Evolutionary conservation across 2,888 invertebrate genomes (phyloP).

Genomic region (Carcina quercana): DNA sequence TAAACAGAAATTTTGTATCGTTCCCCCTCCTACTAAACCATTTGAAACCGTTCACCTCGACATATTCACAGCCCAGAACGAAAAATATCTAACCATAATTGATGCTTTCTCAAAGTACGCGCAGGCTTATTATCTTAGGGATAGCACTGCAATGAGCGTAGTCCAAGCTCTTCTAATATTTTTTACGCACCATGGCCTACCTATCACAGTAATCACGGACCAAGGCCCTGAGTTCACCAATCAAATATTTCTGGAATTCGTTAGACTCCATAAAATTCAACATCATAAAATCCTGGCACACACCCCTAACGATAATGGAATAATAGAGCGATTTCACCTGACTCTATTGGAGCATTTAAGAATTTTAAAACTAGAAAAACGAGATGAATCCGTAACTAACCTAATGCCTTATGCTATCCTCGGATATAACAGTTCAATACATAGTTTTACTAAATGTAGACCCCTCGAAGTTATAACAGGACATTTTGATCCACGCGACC

Average conservation of each 20-base stretch:
- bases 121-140: background rate
- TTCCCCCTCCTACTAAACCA: slow-evolving; percentile 14
- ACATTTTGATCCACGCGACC: slow-evolving; percentile 3
- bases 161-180: slow-evolving; percentile 12
- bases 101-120: slow-evolving; percentile 7
- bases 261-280: slow-evolving; percentile 5
- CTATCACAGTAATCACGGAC: slow-evolving; percentile 17
- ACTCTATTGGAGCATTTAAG: slow-evolving; percentile 19
- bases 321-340: slow-evolving; percentile 15
- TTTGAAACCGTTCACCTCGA: slow-evolving; percentile 18
- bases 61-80: slow-evolving; percentile 5
- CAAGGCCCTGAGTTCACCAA: slow-evolving; percentile 21
- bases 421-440: slow-evolving; percentile 10
- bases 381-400: slow-evolving; percentile 11
- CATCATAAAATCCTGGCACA: slow-evolving; percentile 13
- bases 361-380: slow-evolving; percentile 12
- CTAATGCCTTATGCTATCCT: slow-evolving; percentile 7
- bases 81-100: slow-evolving; percentile 9
- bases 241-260: slow-evolving; percentile 13
- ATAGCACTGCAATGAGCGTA: slow-evolving; percentile 1
- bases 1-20: slow-evolving; percentile 12
- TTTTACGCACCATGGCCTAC: slow-evolving; percentile 18
- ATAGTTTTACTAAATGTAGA: slow-evolving; percentile 14
- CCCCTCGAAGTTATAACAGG: background rate
- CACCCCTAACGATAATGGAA: slow-evolving; percentile 19